A percentile compares a stretch with the other conserved stretches of the same genome.
These are phyloP conservation scores for Nysson spinosus DNA, from an alignment of 2,888 invertebrate genomes.

Conservation along the genomic window DNA sequence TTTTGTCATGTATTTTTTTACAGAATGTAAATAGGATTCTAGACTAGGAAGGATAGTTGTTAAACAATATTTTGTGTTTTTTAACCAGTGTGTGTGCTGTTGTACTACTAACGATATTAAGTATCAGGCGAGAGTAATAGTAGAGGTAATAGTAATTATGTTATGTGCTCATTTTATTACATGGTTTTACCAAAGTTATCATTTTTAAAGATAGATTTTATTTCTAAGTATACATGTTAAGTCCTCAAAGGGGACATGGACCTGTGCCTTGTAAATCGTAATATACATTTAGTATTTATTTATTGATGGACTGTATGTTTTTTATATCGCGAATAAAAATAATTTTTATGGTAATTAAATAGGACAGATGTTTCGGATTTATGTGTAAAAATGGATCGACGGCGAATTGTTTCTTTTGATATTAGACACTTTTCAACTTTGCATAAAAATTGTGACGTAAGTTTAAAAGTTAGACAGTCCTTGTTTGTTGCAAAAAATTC, in stretches of 20 bases:
- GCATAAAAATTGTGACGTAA: too few species aligned
- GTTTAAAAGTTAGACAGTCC: too few species aligned
- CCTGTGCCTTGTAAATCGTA: slow-evolving; percentile 68
- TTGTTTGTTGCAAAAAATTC: too few species aligned
- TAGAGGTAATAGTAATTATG: slow-evolving; percentile 7
- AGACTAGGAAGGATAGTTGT: slow-evolving; percentile 20
- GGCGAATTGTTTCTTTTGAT: too few species aligned
- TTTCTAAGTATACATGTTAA: slow-evolving; percentile 17
- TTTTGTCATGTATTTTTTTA: slow-evolving; percentile 24
- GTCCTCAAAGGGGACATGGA: slow-evolving; percentile 38
- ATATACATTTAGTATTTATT: slow-evolving; percentile 65
- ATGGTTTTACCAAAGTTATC: slow-evolving; percentile 46
- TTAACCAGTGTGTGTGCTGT: slow-evolving; percentile 17
- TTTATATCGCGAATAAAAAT: slow-evolving; percentile 62
- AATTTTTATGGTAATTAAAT: slow-evolving; percentile 49
- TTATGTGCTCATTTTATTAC: slow-evolving; percentile 13
- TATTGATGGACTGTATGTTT: slow-evolving; percentile 60
- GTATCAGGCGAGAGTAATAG: background rate
- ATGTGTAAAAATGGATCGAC: too few species aligned
- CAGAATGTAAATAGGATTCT: slow-evolving; percentile 28
- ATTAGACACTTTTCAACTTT: too few species aligned
- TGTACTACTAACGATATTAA: background rate
- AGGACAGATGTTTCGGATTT: too few species aligned
- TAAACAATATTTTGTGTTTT: too few species aligned
- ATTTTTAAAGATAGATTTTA: slow-evolving; percentile 26